Evolutionary conservation across 2,797 vertebrate genomes (phyloP).

Genomic region (Tragopan temminckii): DNA sequence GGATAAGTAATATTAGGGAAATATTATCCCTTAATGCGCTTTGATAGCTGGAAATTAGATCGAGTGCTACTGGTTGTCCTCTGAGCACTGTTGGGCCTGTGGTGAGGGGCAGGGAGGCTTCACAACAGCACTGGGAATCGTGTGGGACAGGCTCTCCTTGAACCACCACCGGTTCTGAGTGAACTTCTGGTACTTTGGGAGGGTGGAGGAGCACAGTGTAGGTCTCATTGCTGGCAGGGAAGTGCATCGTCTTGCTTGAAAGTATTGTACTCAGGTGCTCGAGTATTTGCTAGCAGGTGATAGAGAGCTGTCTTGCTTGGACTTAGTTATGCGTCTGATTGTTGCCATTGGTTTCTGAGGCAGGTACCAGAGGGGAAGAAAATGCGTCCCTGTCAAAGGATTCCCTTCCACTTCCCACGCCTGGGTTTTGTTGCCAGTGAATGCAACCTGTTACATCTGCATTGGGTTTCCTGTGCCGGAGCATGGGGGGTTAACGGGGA

Average conservation of each 20-base stretch:
- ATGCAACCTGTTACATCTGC: neutral
- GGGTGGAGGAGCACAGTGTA: neutral
- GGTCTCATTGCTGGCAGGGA: neutral
- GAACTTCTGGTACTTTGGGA: neutral
- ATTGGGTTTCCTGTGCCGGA: neutral
- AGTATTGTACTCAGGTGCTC: neutral
- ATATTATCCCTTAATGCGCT: slow-evolving; percentile 11
- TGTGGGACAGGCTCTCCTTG: neutral
- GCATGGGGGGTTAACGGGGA: neutral
- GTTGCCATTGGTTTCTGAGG: neutral
- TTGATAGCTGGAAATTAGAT: neutral
- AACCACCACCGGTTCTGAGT: neutral
- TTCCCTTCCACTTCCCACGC: neutral
- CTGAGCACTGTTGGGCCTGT: neutral
- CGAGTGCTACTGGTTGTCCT: neutral
- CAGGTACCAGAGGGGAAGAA: neutral
- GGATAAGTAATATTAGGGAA: slow-evolving; percentile 39
- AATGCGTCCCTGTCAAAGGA: neutral
- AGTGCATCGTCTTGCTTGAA: neutral
- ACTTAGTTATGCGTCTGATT: neutral
- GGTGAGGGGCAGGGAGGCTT: neutral
- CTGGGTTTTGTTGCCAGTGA: rapidly evolving
- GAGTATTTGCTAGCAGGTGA: neutral
- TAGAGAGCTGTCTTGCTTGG: neutral
- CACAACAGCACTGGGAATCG: neutral